Base-by-base conservation (phyloP, 2,113 vertebrate species). In the Nannospalax galili region DNA sequence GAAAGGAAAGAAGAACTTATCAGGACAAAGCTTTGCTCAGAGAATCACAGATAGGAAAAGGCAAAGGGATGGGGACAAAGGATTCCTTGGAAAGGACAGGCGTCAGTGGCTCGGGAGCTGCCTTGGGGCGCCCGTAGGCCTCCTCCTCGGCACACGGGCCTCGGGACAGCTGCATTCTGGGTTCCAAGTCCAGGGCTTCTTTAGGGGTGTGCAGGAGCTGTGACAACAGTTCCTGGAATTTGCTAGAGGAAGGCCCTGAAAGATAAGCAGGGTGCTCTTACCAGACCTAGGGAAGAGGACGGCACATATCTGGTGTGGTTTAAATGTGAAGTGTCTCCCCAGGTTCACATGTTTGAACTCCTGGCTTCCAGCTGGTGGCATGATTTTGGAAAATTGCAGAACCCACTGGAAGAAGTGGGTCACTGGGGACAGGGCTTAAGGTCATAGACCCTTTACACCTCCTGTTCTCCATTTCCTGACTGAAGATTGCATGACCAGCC, bases 121-220 rank as follows among this genome's bases (percentile, higher is more conserved):
- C 30, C 65, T 14, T 12, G 22, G 17, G 2, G n/a, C 11, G 40
- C 14, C 73, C 58, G 60, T 0, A 2, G 58, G 32, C 37, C 19
- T 14, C 11, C 26, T 45, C 62, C 60, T 45, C 4, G 0, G 26
- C 10, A 35, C 20, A 11, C 15, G 70, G 60, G 0, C 0, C 35
- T 72, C 11, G 15, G 15, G 70, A 79, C 64, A 73, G 5, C 14
- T 48, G 58, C 4, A 37, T 14, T 81, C 12, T 5, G 22, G 40
- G 64, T 75, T 85, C 62, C 22, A 26, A 70, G 32, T 24, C 32
- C 28, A 17, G 12, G 32, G 37, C 17, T 45, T 32, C 30, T 15
- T 19, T 65, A 78, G 37, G 62, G 16, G 17, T 0, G 0, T 32
- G 42, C 26, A 58, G 7, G 19, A 64, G n/a, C 24, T 52, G 3